These are phyloP conservation scores for Hermaeophaga mercurialis DNA, from an alignment of 2,888 invertebrate species.

Conservation along the genomic window DNA sequence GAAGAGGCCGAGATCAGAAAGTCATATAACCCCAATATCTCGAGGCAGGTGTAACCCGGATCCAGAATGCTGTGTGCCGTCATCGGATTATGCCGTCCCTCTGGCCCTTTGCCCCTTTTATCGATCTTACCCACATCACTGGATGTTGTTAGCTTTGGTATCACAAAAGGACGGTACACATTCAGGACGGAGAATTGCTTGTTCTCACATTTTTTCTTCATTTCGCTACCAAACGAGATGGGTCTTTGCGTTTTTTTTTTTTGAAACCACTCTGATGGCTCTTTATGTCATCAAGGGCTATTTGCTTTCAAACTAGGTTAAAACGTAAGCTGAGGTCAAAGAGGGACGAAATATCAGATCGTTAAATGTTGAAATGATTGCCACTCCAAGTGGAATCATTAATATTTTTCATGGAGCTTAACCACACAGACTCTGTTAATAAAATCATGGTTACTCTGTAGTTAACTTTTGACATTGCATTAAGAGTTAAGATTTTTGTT, in stretches of 20 bases:
- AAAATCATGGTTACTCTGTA: too few species aligned
- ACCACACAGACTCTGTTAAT: too few species aligned
- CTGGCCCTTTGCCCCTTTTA: slow-evolving; percentile 15
- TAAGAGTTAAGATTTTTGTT: too few species aligned
- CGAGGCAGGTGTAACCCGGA: slow-evolving; percentile 34
- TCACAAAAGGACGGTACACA: slow-evolving; percentile 27
- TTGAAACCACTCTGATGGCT: not conserved
- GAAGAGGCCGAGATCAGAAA: slow-evolving; percentile 27
- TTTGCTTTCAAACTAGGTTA: too few species aligned
- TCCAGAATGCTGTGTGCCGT: slow-evolving; percentile 31
- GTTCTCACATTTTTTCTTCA: slow-evolving; percentile 17
- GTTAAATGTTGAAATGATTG: too few species aligned
- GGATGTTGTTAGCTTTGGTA: slow-evolving; percentile 30
- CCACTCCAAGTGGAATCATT: too few species aligned
- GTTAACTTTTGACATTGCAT: too few species aligned
- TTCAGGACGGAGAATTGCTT: slow-evolving; percentile 15
- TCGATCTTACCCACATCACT: slow-evolving; percentile 28
- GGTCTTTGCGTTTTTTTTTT: slow-evolving; percentile 3
- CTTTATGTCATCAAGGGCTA: too few species aligned
- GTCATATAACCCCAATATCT: slow-evolving; percentile 36
- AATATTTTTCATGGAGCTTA: too few species aligned
- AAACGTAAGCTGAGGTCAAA: too few species aligned
- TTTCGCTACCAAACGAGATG: slow-evolving; percentile 8
- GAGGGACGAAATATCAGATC: too few species aligned
- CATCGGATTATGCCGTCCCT: slow-evolving; percentile 22